Conservation (phyloP, 1,140 invertebrate genomes). For the Diachasma alloeum region DNA sequence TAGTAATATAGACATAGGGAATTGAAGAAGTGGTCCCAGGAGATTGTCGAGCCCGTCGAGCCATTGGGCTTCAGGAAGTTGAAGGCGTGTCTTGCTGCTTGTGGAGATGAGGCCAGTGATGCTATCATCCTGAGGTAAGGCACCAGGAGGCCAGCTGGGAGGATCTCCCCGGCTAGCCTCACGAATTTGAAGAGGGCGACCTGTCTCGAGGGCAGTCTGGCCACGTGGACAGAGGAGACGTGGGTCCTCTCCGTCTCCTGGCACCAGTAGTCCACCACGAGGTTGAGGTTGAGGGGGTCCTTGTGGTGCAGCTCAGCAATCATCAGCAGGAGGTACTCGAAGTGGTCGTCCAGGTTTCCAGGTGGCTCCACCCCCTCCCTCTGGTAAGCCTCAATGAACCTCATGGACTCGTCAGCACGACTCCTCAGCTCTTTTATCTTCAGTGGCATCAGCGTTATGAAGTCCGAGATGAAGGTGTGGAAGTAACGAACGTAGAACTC, state of each 20-base stretch:
- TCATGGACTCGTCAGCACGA: conserved; percentile 87
- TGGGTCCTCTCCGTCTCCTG: conserved; percentile 57
- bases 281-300: conserved; percentile 76
- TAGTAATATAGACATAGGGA: conserved; percentile 82
- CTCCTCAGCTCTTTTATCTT: conserved; percentile 86
- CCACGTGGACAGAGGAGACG: conserved; percentile 49
- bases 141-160: conserved; percentile 86
- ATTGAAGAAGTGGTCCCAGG: conserved; percentile 90
- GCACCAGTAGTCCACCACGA: conserved; percentile 86
- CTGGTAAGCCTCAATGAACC: conserved; percentile 81
- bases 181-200: conserved; percentile 92
- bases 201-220: conserved; percentile 68
- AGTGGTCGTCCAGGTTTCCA: conserved; percentile 77
- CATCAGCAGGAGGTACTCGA: conserved; percentile 83
- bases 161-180: conserved; percentile 83
- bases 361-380: conserved; percentile 85
- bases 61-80: conserved; percentile 84
- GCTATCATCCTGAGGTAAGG: conserved; percentile 88
- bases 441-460: conserved; percentile 91
- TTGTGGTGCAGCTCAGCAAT: conserved; percentile 81
- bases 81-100: conserved; percentile 83
- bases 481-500: conserved; percentile 86
- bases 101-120: conserved; percentile 77
- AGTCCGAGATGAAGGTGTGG: conserved; percentile 89
- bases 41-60: conserved; percentile 68